Conservation (phyloP, 2,113 vertebrate species). For the Chitala chitala region DNA sequence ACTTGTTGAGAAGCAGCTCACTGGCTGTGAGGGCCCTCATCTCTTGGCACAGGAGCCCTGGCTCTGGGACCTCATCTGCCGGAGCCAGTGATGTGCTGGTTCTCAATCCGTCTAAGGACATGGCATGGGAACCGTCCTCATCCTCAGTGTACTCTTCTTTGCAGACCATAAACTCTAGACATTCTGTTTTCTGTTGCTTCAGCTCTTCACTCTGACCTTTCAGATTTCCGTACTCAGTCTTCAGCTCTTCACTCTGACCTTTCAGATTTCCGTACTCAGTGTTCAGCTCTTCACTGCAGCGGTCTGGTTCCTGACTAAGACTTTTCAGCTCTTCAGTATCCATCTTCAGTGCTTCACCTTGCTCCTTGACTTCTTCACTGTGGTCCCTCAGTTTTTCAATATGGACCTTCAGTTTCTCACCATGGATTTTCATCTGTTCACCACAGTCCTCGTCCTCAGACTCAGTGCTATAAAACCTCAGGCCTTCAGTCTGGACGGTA, state of each 20-base stretch:
- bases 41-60: constrained; percentile 45
- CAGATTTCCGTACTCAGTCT: not conserved
- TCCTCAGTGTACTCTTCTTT: constrained; percentile 3
- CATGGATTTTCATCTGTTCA: not conserved
- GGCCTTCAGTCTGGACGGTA: not conserved
- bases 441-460: not conserved
- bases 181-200: not conserved
- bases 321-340: not conserved
- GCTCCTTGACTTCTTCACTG: not conserved
- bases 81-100: constrained; percentile 27
- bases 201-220: not conserved
- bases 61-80: constrained; percentile 36
- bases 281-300: not conserved
- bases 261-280: not conserved
- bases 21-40: constrained; percentile 57
- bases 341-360: not conserved
- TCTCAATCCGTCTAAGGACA: constrained; percentile 16
- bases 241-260: not conserved
- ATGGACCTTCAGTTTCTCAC: not conserved
- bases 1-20: constrained; percentile 65
- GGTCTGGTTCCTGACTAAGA: not conserved
- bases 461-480: not conserved
- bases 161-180: constrained; percentile 18
- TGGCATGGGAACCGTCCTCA: not conserved
- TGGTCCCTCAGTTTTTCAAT: not conserved